Evolutionary conservation across 1,140 invertebrate species (phyloP).

Genomic region (Heliothis virescens): DNA sequence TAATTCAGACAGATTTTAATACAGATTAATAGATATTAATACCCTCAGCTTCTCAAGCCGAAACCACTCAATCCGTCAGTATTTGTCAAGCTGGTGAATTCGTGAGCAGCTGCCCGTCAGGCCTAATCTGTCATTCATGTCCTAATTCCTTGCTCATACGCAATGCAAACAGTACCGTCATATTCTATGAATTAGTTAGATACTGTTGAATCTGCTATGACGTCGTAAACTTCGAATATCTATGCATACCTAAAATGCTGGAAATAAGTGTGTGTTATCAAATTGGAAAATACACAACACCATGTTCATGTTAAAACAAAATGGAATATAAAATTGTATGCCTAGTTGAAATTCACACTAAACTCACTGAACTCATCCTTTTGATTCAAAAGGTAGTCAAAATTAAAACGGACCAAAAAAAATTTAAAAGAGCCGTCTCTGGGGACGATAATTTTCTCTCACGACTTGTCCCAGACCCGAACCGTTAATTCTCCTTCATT

Average conservation of each 20-base stretch:
- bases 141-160: conserved; percentile 13
- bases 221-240: not conserved
- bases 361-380: too few relatives aligned
- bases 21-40: too few relatives aligned
- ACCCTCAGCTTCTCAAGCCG: too few relatives aligned
- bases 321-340: too few relatives aligned
- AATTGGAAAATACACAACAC: too few relatives aligned
- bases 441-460: conserved; percentile 1
- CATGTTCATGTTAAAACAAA: too few relatives aligned
- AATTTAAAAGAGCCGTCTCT: not conserved
- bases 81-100: not conserved
- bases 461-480: conserved; percentile 38
- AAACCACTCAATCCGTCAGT: not conserved
- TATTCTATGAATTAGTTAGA: not conserved
- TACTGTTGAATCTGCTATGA: not conserved
- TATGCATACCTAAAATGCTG: too few relatives aligned
- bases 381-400: too few relatives aligned
- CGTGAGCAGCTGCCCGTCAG: not conserved
- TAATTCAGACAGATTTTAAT: too few relatives aligned
- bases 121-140: not conserved
- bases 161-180: conserved; percentile 16
- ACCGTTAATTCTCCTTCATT: conserved; percentile 58
- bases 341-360: too few relatives aligned
- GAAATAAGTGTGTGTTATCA: too few relatives aligned
- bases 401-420: not conserved